Evolutionary conservation across 2,797 vertebrate species (phyloP).

Genomic region (Thunnus albacares): DNA sequence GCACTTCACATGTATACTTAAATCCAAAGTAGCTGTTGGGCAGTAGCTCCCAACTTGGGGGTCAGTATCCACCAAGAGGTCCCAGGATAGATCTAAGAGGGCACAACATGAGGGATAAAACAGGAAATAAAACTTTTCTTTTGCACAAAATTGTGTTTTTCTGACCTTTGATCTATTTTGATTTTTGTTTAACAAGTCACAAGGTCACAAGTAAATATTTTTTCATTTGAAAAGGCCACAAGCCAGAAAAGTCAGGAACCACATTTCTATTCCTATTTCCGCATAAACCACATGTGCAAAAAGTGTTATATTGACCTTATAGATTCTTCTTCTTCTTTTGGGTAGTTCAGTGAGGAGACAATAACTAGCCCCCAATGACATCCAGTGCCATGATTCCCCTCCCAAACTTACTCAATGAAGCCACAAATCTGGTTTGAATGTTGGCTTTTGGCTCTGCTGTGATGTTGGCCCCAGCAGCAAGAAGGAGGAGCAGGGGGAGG

Average conservation of each 20-base stretch:
- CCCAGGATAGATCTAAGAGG: not conserved
- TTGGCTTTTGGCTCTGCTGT: constrained; percentile 50
- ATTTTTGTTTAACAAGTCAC: not conserved
- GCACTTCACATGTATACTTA: not conserved
- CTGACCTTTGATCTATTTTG: not conserved
- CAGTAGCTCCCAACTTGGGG: not conserved
- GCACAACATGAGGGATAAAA: not conserved
- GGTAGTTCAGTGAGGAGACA: not conserved
- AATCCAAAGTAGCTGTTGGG: not conserved
- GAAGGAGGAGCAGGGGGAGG: constrained; percentile 38
- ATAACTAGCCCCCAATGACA: not conserved
- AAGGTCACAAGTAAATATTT: not conserved
- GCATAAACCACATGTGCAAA: not conserved
- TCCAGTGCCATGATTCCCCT: constrained; percentile 12
- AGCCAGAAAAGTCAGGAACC: not conserved
- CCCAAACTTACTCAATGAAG: constrained; percentile 23
- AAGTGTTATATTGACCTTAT: not conserved
- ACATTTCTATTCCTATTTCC: not conserved
- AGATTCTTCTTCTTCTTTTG: not conserved
- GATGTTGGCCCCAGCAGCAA: constrained; percentile 25
- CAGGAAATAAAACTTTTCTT: not conserved
- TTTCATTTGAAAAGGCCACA: not conserved
- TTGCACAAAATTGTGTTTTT: not conserved
- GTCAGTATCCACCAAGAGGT: not conserved
- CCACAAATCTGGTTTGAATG: constrained; percentile 51